These are phyloP conservation scores for Branchellion lobata DNA, from an alignment of 2,888 invertebrate species.

Conservation along the genomic window DNA sequence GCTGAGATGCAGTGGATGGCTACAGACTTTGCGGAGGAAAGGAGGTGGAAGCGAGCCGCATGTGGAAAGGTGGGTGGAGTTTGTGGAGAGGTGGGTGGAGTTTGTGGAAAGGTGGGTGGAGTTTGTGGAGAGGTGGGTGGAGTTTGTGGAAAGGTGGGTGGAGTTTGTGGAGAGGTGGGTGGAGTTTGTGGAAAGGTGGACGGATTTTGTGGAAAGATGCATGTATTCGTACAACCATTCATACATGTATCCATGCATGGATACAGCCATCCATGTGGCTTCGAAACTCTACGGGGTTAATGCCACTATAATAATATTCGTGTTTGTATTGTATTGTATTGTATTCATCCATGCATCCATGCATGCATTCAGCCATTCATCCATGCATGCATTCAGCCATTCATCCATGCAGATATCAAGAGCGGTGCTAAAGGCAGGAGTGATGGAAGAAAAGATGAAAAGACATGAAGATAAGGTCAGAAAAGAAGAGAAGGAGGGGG, in stretches of 20 bases:
- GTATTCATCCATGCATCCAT: too few species aligned
- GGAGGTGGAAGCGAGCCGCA: conserved; percentile 42
- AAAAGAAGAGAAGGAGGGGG: not conserved
- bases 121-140: not conserved
- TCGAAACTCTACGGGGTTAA: too few species aligned
- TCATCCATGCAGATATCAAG: not conserved
- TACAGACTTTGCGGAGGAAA: conserved; percentile 46
- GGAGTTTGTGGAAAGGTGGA: too few species aligned
- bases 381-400: not conserved
- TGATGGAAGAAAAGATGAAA: not conserved
- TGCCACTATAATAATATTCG: too few species aligned
- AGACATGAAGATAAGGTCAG: not conserved
- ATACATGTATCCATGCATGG: not conserved
- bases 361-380: too few species aligned
- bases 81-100: too few species aligned
- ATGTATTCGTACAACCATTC: too few species aligned
- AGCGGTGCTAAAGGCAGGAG: not conserved
- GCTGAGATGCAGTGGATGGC: conserved; percentile 48
- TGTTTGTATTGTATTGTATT: too few species aligned
- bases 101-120: too few species aligned
- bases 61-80: conserved; percentile 21
- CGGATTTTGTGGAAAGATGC: not conserved
- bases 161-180: too few species aligned
- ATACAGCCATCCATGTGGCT: too few species aligned
- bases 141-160: too few species aligned